These are phyloP conservation scores for Phylloscopus whistleri DNA, from an alignment of 2,113 vertebrate genomes.

Conservation along the genomic window DNA sequence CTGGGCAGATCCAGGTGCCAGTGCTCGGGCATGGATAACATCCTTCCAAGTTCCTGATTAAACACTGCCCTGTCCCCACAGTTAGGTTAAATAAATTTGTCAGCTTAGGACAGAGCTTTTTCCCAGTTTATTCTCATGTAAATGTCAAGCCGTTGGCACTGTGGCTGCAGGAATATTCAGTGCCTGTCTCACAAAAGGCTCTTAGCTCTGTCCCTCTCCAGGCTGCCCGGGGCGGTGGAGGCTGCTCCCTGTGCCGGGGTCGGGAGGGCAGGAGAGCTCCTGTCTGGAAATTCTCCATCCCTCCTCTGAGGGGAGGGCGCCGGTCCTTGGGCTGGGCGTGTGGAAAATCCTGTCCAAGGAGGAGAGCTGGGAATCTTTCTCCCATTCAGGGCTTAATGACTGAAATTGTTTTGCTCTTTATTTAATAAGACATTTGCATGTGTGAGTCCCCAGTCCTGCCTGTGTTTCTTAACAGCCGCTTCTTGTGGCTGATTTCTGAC, in stretches of 20 bases:
- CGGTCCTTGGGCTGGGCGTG: too few species aligned
- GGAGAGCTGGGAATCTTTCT: not conserved
- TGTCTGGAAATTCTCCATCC: not conserved
- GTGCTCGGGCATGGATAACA: fast-evolving
- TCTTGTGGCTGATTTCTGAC: not conserved
- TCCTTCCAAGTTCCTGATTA: not conserved
- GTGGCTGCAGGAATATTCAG: not conserved
- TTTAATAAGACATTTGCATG: not conserved
- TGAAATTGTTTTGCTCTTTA: not conserved
- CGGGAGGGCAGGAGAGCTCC: not conserved
- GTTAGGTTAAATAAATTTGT: not conserved
- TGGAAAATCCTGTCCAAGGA: not conserved
- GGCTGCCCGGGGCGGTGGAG: too few species aligned
- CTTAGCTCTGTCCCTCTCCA: fast-evolving
- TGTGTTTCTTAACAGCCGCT: not conserved
- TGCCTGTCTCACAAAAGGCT: not conserved
- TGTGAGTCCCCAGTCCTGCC: not conserved
- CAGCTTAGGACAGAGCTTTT: not conserved
- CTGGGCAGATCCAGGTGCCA: not conserved
- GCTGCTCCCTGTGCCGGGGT: not conserved
- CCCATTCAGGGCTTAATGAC: not conserved
- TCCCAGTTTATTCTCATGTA: not conserved
- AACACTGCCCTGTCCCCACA: not conserved
- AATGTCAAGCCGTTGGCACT: not conserved
- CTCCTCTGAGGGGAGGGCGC: too few species aligned